Conservation (phyloP, 2,797 vertebrate species). For the Ispidina picta region DNA sequence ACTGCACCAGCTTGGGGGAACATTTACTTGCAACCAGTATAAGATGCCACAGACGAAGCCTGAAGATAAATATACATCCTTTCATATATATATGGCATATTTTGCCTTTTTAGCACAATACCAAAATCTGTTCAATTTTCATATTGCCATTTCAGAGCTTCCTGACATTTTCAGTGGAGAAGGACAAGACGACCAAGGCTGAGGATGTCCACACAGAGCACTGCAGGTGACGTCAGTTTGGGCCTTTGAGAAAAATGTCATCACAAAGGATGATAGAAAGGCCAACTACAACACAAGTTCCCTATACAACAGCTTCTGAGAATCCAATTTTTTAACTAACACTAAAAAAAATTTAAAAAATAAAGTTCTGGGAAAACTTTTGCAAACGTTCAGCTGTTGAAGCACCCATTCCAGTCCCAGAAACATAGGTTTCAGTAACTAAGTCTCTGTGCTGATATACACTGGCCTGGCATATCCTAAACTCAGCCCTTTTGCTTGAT, state of each 20-base stretch:
- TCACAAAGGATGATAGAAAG: background rate
- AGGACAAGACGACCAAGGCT: background rate
- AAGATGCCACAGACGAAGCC: background rate
- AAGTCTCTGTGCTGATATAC: background rate
- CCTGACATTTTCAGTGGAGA: background rate
- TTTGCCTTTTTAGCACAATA: background rate
- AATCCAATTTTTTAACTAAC: background rate
- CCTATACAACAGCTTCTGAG: background rate
- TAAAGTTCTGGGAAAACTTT: fast-evolving
- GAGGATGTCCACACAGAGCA: background rate
- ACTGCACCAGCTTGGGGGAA: background rate
- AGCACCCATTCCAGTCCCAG: background rate
- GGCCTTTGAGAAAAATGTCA: background rate
- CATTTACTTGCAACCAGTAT: background rate
- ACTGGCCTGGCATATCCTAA: fast-evolving
- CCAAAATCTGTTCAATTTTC: background rate
- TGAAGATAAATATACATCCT: background rate
- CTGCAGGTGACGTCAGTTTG: background rate
- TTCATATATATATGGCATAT: background rate
- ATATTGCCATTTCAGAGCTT: background rate
- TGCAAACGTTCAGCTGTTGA: fast-evolving
- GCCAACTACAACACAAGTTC: background rate
- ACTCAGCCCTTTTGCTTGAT: background rate
- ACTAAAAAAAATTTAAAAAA: background rate
- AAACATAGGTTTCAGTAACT: background rate